Conservation (phyloP, 2,888 invertebrate genomes). For the Silvanus unidentatus region DNA sequence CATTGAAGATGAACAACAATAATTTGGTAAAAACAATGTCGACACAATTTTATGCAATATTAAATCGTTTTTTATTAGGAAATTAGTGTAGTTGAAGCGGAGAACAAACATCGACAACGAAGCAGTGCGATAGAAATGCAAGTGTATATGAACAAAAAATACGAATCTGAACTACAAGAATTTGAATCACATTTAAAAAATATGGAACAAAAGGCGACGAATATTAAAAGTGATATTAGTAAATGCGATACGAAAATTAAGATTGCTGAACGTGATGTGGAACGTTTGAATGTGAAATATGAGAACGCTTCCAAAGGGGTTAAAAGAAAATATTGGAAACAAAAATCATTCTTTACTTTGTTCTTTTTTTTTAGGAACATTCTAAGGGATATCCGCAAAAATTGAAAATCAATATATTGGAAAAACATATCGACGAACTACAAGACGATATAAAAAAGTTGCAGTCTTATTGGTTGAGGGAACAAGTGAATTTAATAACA, state of each 20-base stretch:
- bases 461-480: conserved; percentile 71
- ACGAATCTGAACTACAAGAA: conserved; percentile 1
- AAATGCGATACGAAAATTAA: too few species aligned
- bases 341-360: too few species aligned
- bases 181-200: conserved; percentile 4
- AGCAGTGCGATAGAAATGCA: not conserved
- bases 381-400: conserved; percentile 49
- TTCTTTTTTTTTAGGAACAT: too few species aligned
- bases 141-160: not conserved
- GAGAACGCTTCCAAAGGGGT: conserved; percentile 33
- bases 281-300: conserved; percentile 8
- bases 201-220: conserved; percentile 15
- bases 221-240: too few species aligned
- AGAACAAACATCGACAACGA: not conserved
- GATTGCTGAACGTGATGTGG: too few species aligned
- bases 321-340: too few species aligned
- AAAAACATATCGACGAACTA: conserved; percentile 57
- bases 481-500: conserved; percentile 66
- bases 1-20: conserved; percentile 15
- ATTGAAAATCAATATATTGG: conserved; percentile 58
- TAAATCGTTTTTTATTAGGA: not conserved
- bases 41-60: too few species aligned
- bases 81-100: not conserved
- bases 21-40: conserved; percentile 13
- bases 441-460: conserved; percentile 58